These are phyloP conservation scores for Ectobius pallidus DNA, from an alignment of 2,888 invertebrate genomes.

Conservation along the genomic window DNA sequence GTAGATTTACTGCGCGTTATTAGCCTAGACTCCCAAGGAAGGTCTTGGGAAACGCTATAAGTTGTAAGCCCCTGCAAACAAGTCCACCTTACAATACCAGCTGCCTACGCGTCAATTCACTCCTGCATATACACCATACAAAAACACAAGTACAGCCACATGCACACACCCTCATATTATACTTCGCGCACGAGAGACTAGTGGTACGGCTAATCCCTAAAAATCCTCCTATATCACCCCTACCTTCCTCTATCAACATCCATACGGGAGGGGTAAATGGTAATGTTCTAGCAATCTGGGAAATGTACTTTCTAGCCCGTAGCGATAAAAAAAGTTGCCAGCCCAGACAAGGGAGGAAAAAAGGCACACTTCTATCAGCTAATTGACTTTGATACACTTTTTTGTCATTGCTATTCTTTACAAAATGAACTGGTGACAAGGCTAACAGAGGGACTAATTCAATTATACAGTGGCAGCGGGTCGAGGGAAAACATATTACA, in stretches of 20 bases:
- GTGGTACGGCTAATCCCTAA: conserved; percentile 14
- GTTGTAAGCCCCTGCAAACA: no score
- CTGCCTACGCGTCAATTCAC: no score
- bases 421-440: conserved; percentile 7
- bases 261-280: conserved; percentile 3
- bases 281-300: conserved; percentile 24
- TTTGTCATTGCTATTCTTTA: conserved; percentile 5
- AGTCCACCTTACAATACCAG: no score
- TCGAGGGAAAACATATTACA: not conserved
- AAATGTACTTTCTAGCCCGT: conserved; percentile 25
- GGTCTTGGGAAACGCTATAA: no score
- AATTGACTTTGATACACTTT: conserved; percentile 19
- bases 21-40: no score
- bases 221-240: conserved; percentile 13
- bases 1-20: no score
- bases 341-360: conserved; percentile 3
- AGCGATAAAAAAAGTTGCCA: conserved; percentile 18
- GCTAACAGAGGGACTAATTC: conserved; percentile 20
- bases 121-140: no score
- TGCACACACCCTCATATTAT: not conserved
- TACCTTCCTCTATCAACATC: not conserved
- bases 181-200: not conserved
- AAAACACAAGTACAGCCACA: no score
- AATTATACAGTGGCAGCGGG: conserved; percentile 12
- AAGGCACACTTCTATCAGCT: conserved; percentile 18